These are phyloP conservation scores for Busseola fusca DNA, from an alignment of 2,888 invertebrate genomes.

Conservation along the genomic window DNA sequence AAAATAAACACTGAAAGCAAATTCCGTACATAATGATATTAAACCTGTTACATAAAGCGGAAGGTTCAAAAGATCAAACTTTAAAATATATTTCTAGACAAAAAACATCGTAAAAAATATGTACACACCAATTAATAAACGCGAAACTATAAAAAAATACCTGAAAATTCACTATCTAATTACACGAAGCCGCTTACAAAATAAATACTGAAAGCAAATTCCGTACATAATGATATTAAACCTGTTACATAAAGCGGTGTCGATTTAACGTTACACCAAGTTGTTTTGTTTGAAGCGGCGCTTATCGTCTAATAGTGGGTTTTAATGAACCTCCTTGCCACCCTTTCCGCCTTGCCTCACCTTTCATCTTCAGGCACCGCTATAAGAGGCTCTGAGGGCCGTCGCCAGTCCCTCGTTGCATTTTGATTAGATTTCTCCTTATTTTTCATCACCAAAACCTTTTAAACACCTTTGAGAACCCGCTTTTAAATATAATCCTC, in stretches of 20 bases:
- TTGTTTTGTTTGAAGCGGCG: constrained; percentile 78
- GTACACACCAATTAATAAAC: constrained; percentile 1
- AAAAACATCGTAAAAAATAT: not conserved
- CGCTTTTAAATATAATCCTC: constrained; percentile 9
- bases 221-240: constrained; percentile 57
- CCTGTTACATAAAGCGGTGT: constrained; percentile 63
- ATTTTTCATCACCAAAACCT: constrained; percentile 73
- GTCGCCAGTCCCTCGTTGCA: constrained; percentile 78
- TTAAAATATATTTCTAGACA: not conserved
- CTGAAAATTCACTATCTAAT: constrained; percentile 20
- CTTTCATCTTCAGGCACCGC: constrained; percentile 87
- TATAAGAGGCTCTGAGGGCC: constrained; percentile 81
- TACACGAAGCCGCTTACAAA: constrained; percentile 37
- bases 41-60: constrained; percentile 61
- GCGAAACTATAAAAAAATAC: not conserved
- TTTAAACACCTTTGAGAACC: constrained; percentile 30
- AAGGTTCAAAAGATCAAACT: too few relatives aligned
- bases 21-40: constrained; percentile 53
- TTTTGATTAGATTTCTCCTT: constrained; percentile 84
- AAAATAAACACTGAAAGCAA: constrained; percentile 45
- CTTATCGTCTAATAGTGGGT: constrained; percentile 80
- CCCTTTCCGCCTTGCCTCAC: constrained; percentile 77
- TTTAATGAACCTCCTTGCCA: constrained; percentile 82
- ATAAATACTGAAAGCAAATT: constrained; percentile 40
- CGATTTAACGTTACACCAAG: constrained; percentile 71